Base-by-base conservation (phyloP, 2,888 invertebrate species). In the Protonemura montana region DNA sequence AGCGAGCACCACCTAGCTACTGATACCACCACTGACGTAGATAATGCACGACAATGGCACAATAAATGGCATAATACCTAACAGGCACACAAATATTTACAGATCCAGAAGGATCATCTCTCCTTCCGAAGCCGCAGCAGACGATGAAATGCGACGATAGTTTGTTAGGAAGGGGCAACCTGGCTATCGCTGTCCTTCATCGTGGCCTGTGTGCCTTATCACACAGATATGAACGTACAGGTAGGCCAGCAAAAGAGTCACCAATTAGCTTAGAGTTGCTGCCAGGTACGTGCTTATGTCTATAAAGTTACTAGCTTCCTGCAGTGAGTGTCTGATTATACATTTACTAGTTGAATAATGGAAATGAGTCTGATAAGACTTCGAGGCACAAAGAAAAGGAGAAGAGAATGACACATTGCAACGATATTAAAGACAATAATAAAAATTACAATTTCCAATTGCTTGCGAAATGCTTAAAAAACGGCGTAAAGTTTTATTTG, bases 351-450 rank as follows among this genome's bases (percentile, higher is more conserved):
- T 59, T 84, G 84, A 84, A 84, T 84, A 76, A 84, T 84, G 59
- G 84, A 29, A 84, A 84, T 84, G 76, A 76, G 27, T 84, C 59
- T 42, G 84, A 84, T 84, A 84, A 84, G 84, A 76, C 13, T 21
- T 10, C 21, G 76, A 16, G 26, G 59, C 21, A 84, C 84, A 84
- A 84, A 76, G 84, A 76, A 83, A 83, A 84, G 29, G 1, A 59
- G 84, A 84, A 84, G 84, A 59, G 35, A 29, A 29, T 29, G 81
- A 29, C 78, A 78, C 78, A 29, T 81, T 29, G 81, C n/a, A 10
- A 10, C 59, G 21, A 59, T 59, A 16, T 59, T 13, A 16, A 21
- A 59, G 1, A 59, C 59, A 59, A 59, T 59, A 59, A 59, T 59
- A 59, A 35, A 35, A 59, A 16, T 59, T 59, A 21, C 59, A 59